These are phyloP conservation scores for Leptoclinus maculatus DNA, from an alignment of 2,797 vertebrate species.

Conservation along the genomic window DNA sequence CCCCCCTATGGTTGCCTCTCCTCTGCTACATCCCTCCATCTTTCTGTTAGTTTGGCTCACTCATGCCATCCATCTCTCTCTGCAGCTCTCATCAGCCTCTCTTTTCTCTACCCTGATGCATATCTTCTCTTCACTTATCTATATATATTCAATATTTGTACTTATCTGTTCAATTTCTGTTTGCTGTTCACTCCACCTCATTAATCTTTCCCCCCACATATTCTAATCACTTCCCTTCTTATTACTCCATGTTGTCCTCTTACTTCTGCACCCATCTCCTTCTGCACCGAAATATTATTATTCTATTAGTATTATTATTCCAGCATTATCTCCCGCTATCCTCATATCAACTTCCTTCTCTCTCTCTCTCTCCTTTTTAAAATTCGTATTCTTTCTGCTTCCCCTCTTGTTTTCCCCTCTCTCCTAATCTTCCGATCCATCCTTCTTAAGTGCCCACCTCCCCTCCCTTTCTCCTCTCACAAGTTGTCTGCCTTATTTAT, in stretches of 20 bases:
- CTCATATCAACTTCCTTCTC: background rate
- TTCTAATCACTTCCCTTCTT: background rate
- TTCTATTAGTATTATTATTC: too few relatives aligned
- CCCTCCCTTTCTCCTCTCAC: constrained; percentile 17
- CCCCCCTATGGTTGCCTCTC: constrained; percentile 32
- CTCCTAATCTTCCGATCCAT: constrained; percentile 36
- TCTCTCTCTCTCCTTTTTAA: background rate
- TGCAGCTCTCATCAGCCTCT: constrained; percentile 14
- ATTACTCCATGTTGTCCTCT: background rate
- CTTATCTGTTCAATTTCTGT: constrained; percentile 1
- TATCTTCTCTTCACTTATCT: background rate
- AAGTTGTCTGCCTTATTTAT: constrained; percentile 41
- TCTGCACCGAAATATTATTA: constrained; percentile 20
- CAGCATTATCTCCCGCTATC: background rate
- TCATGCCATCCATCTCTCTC: constrained; percentile 24
- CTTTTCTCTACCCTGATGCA: background rate
- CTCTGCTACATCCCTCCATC: constrained; percentile 42
- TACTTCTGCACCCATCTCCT: background rate
- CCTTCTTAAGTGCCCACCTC: constrained; percentile 1
- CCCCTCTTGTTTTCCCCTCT: background rate
- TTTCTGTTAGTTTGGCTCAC: constrained; percentile 10
- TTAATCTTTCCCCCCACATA: background rate
- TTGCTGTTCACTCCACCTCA: background rate
- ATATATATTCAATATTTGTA: background rate
- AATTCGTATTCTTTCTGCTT: constrained; percentile 1